These are phyloP conservation scores for Xenopus tropicalis DNA, from an alignment of 2,113 vertebrate species.

Conservation along the genomic window UCB_Xtro_10.0 CM004451.2:23777501-23778000, in stretches of 20 bases:
- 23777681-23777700: conserved; percentile 26
- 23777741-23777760: conserved; percentile 8
- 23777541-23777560: conserved; percentile 68
- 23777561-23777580: conserved; percentile 58
- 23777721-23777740: conserved; percentile 29
- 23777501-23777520: conserved; percentile 64
- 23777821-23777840: neutral
- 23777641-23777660: conserved; percentile 32
- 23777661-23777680: conserved; percentile 42
- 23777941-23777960: no score
- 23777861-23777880: no score
- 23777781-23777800: conserved; percentile 16
- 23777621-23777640: conserved; percentile 32
- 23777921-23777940: no score
- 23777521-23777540: conserved; percentile 44
- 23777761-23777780: conserved; percentile 9
- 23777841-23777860: neutral
- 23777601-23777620: conserved; percentile 41
- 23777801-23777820: conserved; percentile 7
- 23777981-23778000: no score
- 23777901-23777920: no score
- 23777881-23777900: no score
- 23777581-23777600: conserved; percentile 35
- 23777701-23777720: conserved; percentile 12
- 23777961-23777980: no score